Percentiles rank a stretch among this genome's conserved stretches.
These are phyloP conservation scores for Oreochromis mossambicus DNA, from an alignment of 2,797 vertebrate genomes.

Conservation along the genomic window DNA sequence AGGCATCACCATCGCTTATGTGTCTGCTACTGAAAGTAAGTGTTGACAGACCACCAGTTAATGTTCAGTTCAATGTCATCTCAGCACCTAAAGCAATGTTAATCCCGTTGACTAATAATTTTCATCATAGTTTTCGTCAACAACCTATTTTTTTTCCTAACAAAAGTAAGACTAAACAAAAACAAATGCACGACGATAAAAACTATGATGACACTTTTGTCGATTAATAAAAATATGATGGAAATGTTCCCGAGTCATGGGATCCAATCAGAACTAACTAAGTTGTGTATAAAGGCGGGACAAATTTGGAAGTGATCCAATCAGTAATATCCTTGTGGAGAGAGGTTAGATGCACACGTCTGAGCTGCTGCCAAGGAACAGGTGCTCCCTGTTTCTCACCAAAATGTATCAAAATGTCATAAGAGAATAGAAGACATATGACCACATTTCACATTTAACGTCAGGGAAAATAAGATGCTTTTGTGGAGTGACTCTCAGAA, in stretches of 20 bases:
- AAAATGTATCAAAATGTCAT: background rate
- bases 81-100: background rate
- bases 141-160: accelerated
- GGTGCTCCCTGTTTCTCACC: background rate
- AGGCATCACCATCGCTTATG: slow-evolving; percentile 93
- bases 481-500: background rate
- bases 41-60: no score
- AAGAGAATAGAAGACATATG: background rate
- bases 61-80: no score
- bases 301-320: background rate
- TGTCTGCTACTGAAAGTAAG: slow-evolving; percentile 74
- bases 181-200: background rate
- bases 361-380: background rate
- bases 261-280: background rate
- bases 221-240: accelerated
- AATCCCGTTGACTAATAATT: background rate
- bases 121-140: background rate
- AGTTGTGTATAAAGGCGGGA: background rate
- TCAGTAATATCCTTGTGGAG: background rate
- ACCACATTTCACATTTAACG: background rate
- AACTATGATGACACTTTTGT: background rate
- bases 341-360: background rate
- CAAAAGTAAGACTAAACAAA: background rate
- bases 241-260: background rate
- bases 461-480: background rate